These are phyloP conservation scores for Characodon lateralis DNA, from an alignment of 2,797 vertebrate genomes.

Conservation along the genomic window DNA sequence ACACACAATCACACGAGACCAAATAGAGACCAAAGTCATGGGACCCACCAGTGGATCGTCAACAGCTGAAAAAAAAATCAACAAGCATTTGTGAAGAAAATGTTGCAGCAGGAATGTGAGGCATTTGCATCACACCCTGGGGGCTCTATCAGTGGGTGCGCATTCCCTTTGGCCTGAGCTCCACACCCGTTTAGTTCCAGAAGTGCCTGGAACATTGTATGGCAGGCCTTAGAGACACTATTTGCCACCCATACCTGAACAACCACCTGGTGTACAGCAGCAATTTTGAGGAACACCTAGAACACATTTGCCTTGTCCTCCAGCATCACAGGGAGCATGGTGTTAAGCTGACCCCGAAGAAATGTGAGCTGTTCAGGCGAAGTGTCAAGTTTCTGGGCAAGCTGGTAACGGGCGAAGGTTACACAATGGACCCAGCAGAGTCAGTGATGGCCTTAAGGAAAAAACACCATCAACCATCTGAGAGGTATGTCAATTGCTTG, in stretches of 20 bases:
- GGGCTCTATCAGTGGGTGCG: constrained; percentile 21
- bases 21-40: no score
- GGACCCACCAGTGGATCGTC: no score
- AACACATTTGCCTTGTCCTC: no score
- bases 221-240: constrained; percentile 12
- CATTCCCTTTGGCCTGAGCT: constrained; percentile 35
- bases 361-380: constrained; percentile 21
- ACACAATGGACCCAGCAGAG: constrained; percentile 32
- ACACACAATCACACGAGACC: not conserved
- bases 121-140: constrained; percentile 24
- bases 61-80: constrained; percentile 5
- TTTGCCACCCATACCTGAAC: constrained; percentile 29
- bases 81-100: not conserved
- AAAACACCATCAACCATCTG: no score
- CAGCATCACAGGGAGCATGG: no score
- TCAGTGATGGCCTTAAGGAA: constrained; percentile 1
- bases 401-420: constrained; percentile 16
- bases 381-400: constrained; percentile 33
- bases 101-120: constrained; percentile 25
- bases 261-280: no score
- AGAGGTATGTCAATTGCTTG: no score
- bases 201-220: constrained; percentile 38
- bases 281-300: no score
- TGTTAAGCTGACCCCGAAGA: constrained; percentile 9
- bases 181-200: constrained; percentile 36